phyloP scores from a whole-genome alignment of 2,113 vertebrate genomes.

The Prolemur simus region DNA sequence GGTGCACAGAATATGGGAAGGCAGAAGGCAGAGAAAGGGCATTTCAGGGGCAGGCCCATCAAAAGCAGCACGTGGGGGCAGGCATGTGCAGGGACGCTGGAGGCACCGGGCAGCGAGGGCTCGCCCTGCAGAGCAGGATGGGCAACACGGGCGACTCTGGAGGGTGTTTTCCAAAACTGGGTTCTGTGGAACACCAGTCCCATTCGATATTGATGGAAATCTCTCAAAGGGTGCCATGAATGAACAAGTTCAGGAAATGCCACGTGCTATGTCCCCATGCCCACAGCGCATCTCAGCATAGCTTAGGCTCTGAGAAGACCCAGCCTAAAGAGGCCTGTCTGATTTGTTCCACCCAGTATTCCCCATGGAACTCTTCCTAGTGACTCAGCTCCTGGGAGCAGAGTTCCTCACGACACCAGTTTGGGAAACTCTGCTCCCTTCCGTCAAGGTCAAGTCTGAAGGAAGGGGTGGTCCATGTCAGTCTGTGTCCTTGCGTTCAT shows the following conservation, averaged over 20 bases:
- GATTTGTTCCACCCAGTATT: not conserved
- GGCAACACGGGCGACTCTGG: not conserved
- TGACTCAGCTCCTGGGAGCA: not conserved
- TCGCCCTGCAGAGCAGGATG: rapidly evolving
- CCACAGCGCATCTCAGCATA: not conserved
- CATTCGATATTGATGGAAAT: not conserved
- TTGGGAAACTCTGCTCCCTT: not conserved
- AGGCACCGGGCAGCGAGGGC: not conserved
- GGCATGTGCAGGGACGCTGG: rapidly evolving
- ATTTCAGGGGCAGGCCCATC: not conserved
- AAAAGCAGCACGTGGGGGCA: rapidly evolving
- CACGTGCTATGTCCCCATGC: rapidly evolving
- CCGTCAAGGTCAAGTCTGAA: not conserved
- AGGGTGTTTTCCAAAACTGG: not conserved
- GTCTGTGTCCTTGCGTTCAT: not conserved
- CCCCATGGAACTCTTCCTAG: not conserved
- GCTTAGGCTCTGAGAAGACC: not conserved
- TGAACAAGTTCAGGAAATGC: not conserved
- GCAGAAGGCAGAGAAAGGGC: not conserved
- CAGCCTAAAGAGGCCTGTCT: not conserved
- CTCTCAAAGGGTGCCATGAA: not conserved
- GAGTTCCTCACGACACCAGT: not conserved
- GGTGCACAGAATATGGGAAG: not conserved
- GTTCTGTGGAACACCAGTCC: not conserved
- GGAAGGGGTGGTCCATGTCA: not conserved